These are phyloP conservation scores for Drosophila atroscutellata DNA, from an alignment of 2,888 invertebrate genomes.

Conservation along the genomic window DNA sequence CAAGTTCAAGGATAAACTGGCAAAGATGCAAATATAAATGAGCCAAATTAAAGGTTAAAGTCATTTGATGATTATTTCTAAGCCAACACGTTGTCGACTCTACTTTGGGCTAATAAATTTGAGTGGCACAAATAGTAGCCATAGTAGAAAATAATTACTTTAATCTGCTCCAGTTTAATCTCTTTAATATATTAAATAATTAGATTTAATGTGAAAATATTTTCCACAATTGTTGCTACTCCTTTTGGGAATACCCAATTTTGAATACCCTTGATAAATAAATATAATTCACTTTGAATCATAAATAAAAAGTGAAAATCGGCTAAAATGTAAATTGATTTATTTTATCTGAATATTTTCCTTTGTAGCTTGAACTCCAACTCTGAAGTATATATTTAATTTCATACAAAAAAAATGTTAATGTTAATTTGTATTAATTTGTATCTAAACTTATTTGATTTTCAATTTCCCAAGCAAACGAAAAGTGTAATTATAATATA, in stretches of 20 bases:
- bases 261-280: neutral
- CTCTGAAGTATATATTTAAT: neutral
- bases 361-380: neutral
- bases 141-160: neutral
- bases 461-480: too few species aligned
- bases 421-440: neutral
- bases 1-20: constrained; percentile 49
- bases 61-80: neutral
- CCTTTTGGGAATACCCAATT: neutral
- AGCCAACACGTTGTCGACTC: neutral
- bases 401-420: neutral
- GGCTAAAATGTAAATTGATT: neutral
- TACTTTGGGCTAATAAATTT: neutral
- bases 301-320: neutral
- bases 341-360: neutral
- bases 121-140: neutral
- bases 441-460: neutral
- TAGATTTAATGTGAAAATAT: neutral
- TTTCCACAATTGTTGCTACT: neutral
- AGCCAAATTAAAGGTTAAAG: constrained; percentile 1
- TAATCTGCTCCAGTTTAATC: neutral
- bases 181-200: neutral
- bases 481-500: too few species aligned
- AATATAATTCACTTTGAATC: neutral
- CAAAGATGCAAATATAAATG: constrained; percentile 10